Conservation (phyloP, 2,113 vertebrate species). For the Pygoscelis antarcticus region DNA sequence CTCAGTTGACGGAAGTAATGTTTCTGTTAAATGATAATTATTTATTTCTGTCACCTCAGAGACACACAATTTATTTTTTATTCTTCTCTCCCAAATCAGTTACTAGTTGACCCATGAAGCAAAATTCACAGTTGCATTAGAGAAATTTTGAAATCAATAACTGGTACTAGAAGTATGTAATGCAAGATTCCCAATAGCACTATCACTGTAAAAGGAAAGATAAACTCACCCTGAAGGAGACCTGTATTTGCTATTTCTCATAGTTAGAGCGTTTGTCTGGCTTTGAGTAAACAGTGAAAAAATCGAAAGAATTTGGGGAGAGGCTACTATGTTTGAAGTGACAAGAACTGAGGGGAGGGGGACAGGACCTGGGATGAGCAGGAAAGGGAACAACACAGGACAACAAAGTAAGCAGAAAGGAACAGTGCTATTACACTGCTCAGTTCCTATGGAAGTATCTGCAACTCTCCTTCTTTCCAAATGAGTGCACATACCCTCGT, state of each 20-base stretch:
- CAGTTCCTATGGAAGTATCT: not conserved
- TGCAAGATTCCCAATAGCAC: not conserved
- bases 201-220: not conserved
- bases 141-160: not conserved
- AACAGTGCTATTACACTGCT: not conserved
- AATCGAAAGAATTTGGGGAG: not conserved
- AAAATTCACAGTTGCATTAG: not conserved
- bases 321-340: not conserved
- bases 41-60: not conserved
- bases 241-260: not conserved
- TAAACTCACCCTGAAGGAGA: not conserved
- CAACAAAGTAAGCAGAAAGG: not conserved
- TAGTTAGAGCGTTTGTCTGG: not conserved
- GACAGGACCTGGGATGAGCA: not conserved
- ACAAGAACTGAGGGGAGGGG: not conserved
- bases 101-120: not conserved
- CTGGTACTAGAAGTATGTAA: not conserved
- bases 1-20: not conserved
- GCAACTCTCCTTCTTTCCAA: not conserved
- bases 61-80: not conserved
- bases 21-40: not conserved
- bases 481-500: not conserved
- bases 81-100: not conserved
- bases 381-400: not conserved
- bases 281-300: not conserved